Evolutionary conservation across 1,140 invertebrate species (phyloP).

Genomic region (Aplysia californica): DNA sequence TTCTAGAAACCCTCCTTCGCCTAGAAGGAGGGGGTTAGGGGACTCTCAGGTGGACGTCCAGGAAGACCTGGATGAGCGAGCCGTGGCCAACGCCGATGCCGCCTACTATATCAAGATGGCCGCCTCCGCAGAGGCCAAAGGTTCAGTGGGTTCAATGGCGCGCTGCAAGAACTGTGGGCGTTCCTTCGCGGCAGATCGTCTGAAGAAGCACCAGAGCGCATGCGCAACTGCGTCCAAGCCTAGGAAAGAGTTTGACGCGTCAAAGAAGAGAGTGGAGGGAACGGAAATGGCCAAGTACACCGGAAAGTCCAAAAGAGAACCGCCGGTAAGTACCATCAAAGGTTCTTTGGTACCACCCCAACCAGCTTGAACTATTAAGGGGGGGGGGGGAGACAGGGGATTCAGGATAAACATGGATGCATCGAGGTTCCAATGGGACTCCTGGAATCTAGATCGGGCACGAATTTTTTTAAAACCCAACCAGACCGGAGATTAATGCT

Average conservation of each 20-base stretch:
- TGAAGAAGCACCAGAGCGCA: conserved; percentile 80
- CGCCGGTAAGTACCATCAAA: conserved; percentile 31
- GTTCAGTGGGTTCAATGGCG: conserved; percentile 28
- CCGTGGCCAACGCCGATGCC: conserved; percentile 6
- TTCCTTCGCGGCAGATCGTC: conserved; percentile 82
- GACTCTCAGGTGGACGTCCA: no score
- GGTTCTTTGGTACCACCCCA: no score
- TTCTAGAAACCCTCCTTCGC: no score
- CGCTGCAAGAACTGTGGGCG: conserved; percentile 68
- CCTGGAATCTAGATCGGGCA: no score
- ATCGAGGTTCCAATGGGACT: no score
- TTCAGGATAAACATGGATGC: no score
- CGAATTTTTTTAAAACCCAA: no score
- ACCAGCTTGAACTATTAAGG: no score
- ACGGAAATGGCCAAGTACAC: conserved; percentile 86
- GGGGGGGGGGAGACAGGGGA: no score
- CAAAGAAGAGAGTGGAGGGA: conserved; percentile 84
- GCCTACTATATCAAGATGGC: conserved; percentile 31
- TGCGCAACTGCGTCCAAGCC: conserved; percentile 68
- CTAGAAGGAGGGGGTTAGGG: no score
- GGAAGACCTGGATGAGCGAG: not conserved
- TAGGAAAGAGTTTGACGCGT: conserved; percentile 87
- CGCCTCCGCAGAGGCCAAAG: conserved; percentile 34
- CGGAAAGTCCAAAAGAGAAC: conserved; percentile 21
- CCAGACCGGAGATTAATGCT: no score